These are phyloP conservation scores for Drosophila setosimentum DNA, from an alignment of 2,888 invertebrate species.

Conservation along the genomic window DNA sequence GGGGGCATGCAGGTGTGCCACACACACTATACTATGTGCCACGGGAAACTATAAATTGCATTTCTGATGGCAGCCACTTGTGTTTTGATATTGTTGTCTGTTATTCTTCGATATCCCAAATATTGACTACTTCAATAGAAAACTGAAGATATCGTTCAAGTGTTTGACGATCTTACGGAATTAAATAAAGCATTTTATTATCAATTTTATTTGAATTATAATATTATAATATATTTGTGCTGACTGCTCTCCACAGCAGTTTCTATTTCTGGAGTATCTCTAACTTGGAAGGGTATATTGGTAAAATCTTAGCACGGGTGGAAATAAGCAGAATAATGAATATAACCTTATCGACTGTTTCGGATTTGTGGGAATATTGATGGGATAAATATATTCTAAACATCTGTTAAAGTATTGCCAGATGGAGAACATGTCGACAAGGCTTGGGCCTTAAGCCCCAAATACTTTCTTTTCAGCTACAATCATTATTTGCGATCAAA, in stretches of 20 bases:
- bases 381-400: neutral
- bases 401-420: neutral
- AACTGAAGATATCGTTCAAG: neutral
- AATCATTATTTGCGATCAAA: neutral
- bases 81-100: slow-evolving; percentile 10
- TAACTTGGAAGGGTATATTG: neutral
- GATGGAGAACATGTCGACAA: neutral
- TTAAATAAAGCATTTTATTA: neutral
- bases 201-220: neutral
- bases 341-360: neutral
- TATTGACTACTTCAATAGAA: neutral
- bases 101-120: neutral
- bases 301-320: neutral
- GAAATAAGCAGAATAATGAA: neutral
- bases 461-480: too few relatives aligned
- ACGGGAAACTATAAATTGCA: slow-evolving; percentile 41
- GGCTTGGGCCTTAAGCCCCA: neutral
- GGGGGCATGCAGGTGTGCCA: slow-evolving; percentile 1
- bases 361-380: neutral
- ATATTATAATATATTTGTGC: neutral
- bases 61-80: slow-evolving; percentile 27
- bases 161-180: neutral
- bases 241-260: neutral
- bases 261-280: neutral
- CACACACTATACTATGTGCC: too few relatives aligned